Evolutionary conservation across 1,140 invertebrate species (phyloP).

Genomic region (Luehdorfia chinensis): DNA sequence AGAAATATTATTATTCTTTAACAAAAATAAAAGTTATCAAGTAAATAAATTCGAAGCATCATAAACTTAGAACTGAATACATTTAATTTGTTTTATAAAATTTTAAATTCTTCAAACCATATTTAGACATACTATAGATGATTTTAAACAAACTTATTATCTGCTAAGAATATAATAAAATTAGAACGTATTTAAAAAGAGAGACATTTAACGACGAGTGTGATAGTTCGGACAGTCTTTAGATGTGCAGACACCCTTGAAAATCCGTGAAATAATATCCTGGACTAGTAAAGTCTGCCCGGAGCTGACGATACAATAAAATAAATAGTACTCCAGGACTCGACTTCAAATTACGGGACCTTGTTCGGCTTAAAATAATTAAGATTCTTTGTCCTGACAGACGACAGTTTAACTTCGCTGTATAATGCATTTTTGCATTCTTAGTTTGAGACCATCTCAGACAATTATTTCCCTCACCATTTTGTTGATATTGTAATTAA

Average conservation of each 20-base stretch:
- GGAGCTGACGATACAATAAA: conserved; percentile 61
- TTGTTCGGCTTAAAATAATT: conserved; percentile 68
- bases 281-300: conserved; percentile 41
- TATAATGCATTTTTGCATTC: conserved; percentile 30
- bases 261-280: conserved; percentile 65
- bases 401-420: conserved; percentile 34
- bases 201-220: conserved; percentile 43
- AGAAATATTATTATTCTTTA: too few species aligned
- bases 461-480: conserved; percentile 16
- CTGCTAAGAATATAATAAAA: too few species aligned
- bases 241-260: conserved; percentile 53
- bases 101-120: too few species aligned
- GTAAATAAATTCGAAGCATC: too few species aligned
- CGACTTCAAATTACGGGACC: conserved; percentile 61
- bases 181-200: too few species aligned
- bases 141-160: too few species aligned
- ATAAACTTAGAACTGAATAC: too few species aligned
- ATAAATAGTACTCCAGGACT: conserved; percentile 49
- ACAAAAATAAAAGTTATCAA: too few species aligned
- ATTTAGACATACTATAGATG: too few species aligned
- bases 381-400: conserved; percentile 62
- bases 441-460: conserved; percentile 18
- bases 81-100: too few species aligned
- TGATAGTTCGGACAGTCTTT: conserved; percentile 37
- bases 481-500: conserved; percentile 11